Evolutionary conservation across 92 coral and sea anemone species (phyloP).

Genomic region (Chrysogorgia sp.): DNA sequence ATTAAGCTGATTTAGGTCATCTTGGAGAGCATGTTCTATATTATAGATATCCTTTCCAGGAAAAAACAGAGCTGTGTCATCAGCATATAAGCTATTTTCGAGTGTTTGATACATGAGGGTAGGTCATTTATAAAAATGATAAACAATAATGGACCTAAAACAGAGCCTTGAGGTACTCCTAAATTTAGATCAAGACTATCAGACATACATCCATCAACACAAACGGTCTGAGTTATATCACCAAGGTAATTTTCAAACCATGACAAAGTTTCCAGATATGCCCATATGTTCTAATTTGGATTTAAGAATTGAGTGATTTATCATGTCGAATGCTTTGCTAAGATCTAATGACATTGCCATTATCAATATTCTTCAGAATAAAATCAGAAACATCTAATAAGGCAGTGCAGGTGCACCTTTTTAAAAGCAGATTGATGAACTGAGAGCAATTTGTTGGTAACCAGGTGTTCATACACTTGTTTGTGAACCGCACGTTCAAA

Average conservation of each 20-base stretch:
- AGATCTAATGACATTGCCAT: slow-evolving; percentile 35
- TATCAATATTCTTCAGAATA: slow-evolving; percentile 41
- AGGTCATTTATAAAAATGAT: slow-evolving; percentile 45
- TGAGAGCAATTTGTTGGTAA: slow-evolving; percentile 26
- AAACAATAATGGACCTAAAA: slow-evolving; percentile 39
- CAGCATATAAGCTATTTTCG: slow-evolving; percentile 36
- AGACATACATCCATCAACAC: slow-evolving; percentile 38
- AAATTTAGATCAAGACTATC: slow-evolving; percentile 18
- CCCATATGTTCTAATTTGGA: slow-evolving; percentile 7
- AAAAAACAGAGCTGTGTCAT: slow-evolving; percentile 28
- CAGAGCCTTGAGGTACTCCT: slow-evolving; percentile 42
- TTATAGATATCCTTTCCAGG: slow-evolving; percentile 5
- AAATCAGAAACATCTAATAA: slow-evolving; percentile 17
- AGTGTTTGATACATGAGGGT: slow-evolving; percentile 6
- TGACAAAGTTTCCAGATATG: background rate
- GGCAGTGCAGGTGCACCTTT: slow-evolving; percentile 22
- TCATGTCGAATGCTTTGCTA: slow-evolving; percentile 33
- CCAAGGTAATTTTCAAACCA: slow-evolving; percentile 31
- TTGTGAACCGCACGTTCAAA: slow-evolving; percentile 54
- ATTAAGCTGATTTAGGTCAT: slow-evolving; percentile 14
- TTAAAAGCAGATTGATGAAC: slow-evolving; percentile 9
- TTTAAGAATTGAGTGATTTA: slow-evolving; percentile 20
- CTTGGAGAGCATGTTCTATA: slow-evolving; percentile 16
- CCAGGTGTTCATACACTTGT: slow-evolving; percentile 41
- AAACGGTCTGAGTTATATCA: slow-evolving; percentile 16